These are phyloP conservation scores for Carabus problematicus DNA, from an alignment of 2,888 invertebrate species.

Conservation along the genomic window DNA sequence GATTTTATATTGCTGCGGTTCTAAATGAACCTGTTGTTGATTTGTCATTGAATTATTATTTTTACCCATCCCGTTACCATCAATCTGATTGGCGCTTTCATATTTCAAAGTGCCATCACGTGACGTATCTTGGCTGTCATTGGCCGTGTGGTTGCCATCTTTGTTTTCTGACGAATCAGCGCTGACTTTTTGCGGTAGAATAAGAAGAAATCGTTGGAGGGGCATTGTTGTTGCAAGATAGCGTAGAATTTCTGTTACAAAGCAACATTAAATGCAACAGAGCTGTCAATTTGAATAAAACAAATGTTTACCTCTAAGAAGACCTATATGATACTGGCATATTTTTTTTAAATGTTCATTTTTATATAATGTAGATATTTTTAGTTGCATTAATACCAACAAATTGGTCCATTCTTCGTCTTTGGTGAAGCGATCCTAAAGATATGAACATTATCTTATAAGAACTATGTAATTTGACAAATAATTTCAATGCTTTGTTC, in stretches of 20 bases:
- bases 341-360: conserved; percentile 52
- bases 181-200: conserved; percentile 57
- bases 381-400: conserved; percentile 57
- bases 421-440: conserved; percentile 57
- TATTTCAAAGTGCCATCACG: conserved; percentile 6
- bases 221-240: conserved; percentile 59
- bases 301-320: conserved; percentile 54
- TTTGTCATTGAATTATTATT: conserved; percentile 8
- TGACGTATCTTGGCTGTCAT: conserved; percentile 21
- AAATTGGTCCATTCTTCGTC: conserved; percentile 60
- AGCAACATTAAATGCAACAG: conserved; percentile 17
- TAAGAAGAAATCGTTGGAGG: conserved; percentile 57
- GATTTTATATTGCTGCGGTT: conserved; percentile 10
- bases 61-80: neutral
- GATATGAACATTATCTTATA: neutral
- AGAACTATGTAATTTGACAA: conserved; percentile 5
- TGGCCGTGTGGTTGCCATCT: conserved; percentile 8
- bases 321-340: conserved; percentile 56
- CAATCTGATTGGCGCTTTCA: too few species aligned
- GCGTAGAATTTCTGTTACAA: conserved; percentile 57
- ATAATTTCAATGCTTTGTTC: conserved; percentile 17
- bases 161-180: conserved; percentile 1
- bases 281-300: conserved; percentile 26
- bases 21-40: conserved; percentile 1
- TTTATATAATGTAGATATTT: conserved; percentile 54